Evolutionary conservation across 2,797 vertebrate genomes (phyloP), one percentile per base, ranked within the genome.

Genomic region (Austrolebias charrua): DNA sequence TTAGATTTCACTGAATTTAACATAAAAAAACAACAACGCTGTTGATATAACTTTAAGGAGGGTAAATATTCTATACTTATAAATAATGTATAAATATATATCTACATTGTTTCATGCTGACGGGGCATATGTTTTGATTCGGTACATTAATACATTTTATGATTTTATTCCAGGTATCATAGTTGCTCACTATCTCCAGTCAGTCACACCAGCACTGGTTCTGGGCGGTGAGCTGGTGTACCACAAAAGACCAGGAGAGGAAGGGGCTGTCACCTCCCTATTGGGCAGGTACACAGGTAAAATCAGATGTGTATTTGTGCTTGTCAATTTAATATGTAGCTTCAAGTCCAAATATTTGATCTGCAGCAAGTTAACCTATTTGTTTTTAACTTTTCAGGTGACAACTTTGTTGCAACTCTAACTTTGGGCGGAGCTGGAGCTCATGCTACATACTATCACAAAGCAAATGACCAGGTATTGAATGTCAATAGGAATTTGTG

Each of bases 381-480:
- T 8, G 31, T 54, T 28, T 42, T 29, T 33, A 31, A 45, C 3
- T 47, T 5, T 8, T 54, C 70, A 93, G 93, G 91, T n/a, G 85
- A 82, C 45, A 97, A 96, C 78, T 97, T 90, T 81, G 85, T 95
- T n/a, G 95, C 94, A 1, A 97, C 95, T 0, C 65, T 97, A 75
- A 96, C 95, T 1, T 4, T 96, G 63, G 95, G 95, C 29, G 94
- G 94, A 62, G 94, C 94, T 0, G 95, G 95, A 71, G 94, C 92
- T 63, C 96, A 97, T n/a, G 95, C 95, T 0, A 95, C 95, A 0
- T 97, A 97, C 69, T 96, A 97, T 83, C 96, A 97, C 88, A 95
- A 93, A 92, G 95, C 95, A 60, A 97, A 93, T 14, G 95, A 96
- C 47, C 95, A 97, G 95, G 96, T 97, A 89, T 4, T 8, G 43